Base-by-base conservation (phyloP, 2,113 vertebrate species). In the Limanda limanda region DNA sequence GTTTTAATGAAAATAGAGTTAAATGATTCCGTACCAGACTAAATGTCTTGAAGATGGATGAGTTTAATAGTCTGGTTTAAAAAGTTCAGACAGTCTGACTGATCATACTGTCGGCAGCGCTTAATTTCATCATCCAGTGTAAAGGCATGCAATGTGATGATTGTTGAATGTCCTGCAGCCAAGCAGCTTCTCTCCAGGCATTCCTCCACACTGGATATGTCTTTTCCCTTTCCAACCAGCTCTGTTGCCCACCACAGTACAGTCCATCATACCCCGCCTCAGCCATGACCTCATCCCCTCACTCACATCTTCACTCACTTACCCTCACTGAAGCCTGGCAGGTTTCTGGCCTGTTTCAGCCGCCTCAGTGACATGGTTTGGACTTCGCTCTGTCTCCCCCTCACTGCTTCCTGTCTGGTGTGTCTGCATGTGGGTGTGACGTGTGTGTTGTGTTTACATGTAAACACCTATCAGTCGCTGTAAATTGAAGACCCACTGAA, bases 241-340 rank as follows among this genome's bases (percentile, higher is more conserved):
- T 18, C 24, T 3, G 61, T 51, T 78, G 54, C 67, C 74, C 72
- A 78, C 59, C 68, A 31, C 48, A 20, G 27, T 70, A 56, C 51
- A 17, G 27, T 78, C 56, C 51, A 7, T 81, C 84, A 74, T 60
- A 20, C 65, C 78, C 79, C 12, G 10, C 74, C 71, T 79, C 68
- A 69, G 60, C 82, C 66, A 51, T 84, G 79, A 81, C 59, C 56
- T 76, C 79, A 83, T 74, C 18, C 40, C 35, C 17, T 21, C 51
- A 51, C 48, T 18, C 48, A 51, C 48, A 51, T 51, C 48, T 20
- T 51, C 48, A 51, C 18, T 81, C 56, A 40, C 55, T 77, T 63
- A 21, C 2, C 68, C 55, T 75, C 71, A 82, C 74, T 71, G 66
- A 59, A 70, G 77, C 72, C 72, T 48, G 45, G 45, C 45, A 66